Base-by-base conservation (phyloP, 2,113 vertebrate species). In the Ciconia boyciana region DNA sequence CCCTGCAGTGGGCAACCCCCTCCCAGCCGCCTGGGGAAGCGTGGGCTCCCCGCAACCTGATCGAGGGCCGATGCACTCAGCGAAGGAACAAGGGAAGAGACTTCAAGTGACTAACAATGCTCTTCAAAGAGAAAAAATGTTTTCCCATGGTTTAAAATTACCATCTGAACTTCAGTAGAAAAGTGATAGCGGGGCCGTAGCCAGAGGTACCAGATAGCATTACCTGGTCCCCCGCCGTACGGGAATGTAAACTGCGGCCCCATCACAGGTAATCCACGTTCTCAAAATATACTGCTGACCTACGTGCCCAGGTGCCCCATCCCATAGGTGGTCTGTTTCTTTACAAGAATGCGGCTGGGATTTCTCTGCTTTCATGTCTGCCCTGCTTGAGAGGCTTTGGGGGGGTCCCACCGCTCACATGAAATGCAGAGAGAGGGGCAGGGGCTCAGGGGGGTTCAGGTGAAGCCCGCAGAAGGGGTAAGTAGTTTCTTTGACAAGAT, bases 101-200 rank as follows among this genome's bases (percentile, higher is more conserved):
- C 48, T 83, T 41, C 49, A 39, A 76, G 75, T 1, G 15, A 66
- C 29, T 49, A 94, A 96, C 89, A 95, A 60, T 34, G 29, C 75
- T 70, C 81, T 68, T 95, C 85, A 96, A 94, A 96, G 92, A 75
- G 78, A 55, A 92, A 90, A 94, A 74, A 55, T 43, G 82, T 83
- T 96, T 97, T 97, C 96, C 94, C 96, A 95, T 71, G 97, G 97
- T 97, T 95, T 97, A 96, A 92, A 93, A 85, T 96, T 96, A 97
- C 97, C 58, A 1, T 28, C 83, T 94, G 93, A 96, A 96, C 90
- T 78, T 90, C 2, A 85, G 92, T 5, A 81, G 95, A 89, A 97
- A 96, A 93, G 46, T 0, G 3, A 77, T 83, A 77, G 87, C 0
- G 3, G 77, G 58, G 58, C 44, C 2, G 2, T 8, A 79, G 80